phyloP scores from a whole-genome alignment of 2,113 vertebrate species.

The Mystacornis crossleyi region DNA sequence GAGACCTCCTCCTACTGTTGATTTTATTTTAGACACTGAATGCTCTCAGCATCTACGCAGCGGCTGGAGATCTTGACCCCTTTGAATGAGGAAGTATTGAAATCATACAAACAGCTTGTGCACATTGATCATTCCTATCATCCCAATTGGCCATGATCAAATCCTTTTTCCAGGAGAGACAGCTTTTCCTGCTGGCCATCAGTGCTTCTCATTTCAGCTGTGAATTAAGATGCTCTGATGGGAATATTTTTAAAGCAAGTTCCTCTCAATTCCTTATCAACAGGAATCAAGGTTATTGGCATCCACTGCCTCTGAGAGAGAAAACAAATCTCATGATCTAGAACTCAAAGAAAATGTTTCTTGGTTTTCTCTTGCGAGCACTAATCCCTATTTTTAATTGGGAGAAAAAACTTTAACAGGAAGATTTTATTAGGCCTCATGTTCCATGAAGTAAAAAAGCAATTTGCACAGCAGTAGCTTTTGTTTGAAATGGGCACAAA shows the following conservation, averaged over 20 bases:
- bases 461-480: not conserved
- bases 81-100: not conserved
- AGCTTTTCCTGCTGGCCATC: not conserved
- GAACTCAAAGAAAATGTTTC: not conserved
- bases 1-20: not conserved
- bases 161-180: not conserved
- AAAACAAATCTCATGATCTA: not conserved
- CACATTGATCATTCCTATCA: not conserved
- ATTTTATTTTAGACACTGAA: not conserved
- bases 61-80: not conserved
- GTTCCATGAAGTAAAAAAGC: not conserved
- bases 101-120: not conserved
- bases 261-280: not conserved
- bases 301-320: not conserved
- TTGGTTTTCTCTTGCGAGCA: not conserved
- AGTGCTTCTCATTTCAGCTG: not conserved
- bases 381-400: not conserved
- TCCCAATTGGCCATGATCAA: not conserved
- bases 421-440: not conserved
- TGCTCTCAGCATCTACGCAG: not conserved
- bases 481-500: not conserved
- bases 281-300: not conserved
- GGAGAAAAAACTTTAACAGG: not conserved
- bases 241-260: not conserved
- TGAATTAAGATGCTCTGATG: not conserved